Base-by-base conservation (phyloP, 2,888 invertebrate genomes). In the Euclidia mi region DNA sequence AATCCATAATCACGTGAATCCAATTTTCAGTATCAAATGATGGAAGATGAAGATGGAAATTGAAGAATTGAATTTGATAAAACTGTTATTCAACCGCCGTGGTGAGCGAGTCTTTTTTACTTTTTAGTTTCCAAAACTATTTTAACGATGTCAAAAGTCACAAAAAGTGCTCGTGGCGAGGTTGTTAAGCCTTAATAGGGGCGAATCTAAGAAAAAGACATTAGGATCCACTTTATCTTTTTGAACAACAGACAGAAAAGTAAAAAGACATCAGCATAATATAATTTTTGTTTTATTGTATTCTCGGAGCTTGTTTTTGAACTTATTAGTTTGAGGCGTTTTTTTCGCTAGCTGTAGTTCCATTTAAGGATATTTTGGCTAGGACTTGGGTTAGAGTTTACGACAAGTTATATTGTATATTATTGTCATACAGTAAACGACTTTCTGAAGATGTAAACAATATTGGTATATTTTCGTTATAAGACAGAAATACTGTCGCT, bases 21-120 rank as follows among this genome's bases (percentile, higher is more conserved):
- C 38, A n/a, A 71, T 71, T 71, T 47, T 47, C 51, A 56, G n/a
- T n/a, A n/a, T n/a, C n/a, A n/a, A n/a, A n/a, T n/a, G n/a, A 68
- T 70, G 71, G 68, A 52, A 67, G 65, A 70, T n/a, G n/a, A n/a
- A n/a, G 55, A 65, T 68, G 52, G 56, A 67, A 68, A 68, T 52
- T 65, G 48, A 61, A 38, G 67, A 65, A 56, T 61, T 42, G 53
- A 56, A 50, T 70, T 65, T 61, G 47, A 67, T 67, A 61, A 50
- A 56, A 61, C 71, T 45, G 34, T 67, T 60, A 71, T 50, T 44
- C 48, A 50, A 62, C 70, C 62, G 56, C 64, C 60, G 49, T 44
- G 28, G 43, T 51, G 18, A 44, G 20, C 34, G 49, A 53, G 40
- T n/a, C 34, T 47, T 65, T 63, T 70, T 68, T 57, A 18, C 32